Conservation (phyloP, 2,888 invertebrate species). For the Periphyllus acericola region DNA sequence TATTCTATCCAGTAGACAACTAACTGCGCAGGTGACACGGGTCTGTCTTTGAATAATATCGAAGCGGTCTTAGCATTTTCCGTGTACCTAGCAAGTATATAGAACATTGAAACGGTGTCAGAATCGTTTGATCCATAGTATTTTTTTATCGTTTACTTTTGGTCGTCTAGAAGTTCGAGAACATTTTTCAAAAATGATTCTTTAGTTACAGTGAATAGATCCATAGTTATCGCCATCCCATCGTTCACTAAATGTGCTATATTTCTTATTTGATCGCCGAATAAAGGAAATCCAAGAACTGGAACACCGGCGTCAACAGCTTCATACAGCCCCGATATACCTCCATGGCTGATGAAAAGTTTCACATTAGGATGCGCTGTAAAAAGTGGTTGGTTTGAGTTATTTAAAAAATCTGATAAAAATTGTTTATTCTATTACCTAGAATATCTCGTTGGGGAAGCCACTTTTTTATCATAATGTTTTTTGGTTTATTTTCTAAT, state of each 20-base stretch:
- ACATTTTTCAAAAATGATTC: background rate
- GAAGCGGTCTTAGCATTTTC: constrained; percentile 4
- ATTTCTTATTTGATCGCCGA: background rate
- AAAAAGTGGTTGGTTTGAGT: too few relatives aligned
- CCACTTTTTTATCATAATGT: constrained; percentile 41
- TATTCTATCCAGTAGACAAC: background rate
- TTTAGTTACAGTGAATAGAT: background rate
- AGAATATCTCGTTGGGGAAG: constrained; percentile 31
- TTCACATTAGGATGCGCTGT: background rate
- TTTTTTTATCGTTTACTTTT: background rate
- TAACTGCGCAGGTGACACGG: background rate
- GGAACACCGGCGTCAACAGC: constrained; percentile 13
- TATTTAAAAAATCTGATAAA: too few relatives aligned
- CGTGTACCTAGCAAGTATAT: background rate
- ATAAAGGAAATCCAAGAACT: constrained; percentile 5
- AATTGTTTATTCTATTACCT: background rate
- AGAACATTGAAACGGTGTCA: background rate
- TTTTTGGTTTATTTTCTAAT: constrained; percentile 42
- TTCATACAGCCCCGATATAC: constrained; percentile 24
- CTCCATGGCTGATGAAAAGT: constrained; percentile 27
- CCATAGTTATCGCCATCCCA: constrained; percentile 19
- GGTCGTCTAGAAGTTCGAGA: background rate
- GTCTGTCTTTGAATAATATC: background rate
- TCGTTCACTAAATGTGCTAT: background rate
- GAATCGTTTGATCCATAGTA: background rate